A percentile compares a stretch with the other conserved stretches of the same genome.
Conservation (phyloP, 2,797 vertebrate species). For the Spinus pinus region DNA sequence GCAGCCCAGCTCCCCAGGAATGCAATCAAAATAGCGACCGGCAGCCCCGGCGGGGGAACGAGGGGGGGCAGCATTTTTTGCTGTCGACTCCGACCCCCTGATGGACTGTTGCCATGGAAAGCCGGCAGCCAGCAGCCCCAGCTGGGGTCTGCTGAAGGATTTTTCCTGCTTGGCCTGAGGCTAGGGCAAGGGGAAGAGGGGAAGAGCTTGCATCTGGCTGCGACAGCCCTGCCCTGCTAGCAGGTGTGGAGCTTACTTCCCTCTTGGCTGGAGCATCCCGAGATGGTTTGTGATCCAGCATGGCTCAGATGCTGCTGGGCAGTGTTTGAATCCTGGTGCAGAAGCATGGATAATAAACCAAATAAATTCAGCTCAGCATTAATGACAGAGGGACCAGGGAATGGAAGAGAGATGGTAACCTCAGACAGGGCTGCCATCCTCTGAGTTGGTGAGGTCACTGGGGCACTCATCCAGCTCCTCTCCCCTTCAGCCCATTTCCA, state of each 20-base stretch:
- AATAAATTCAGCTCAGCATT: neutral
- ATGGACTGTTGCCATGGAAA: conserved; percentile 61
- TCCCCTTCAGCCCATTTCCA: conserved; percentile 16
- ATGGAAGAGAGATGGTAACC: neutral
- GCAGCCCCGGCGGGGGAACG: neutral
- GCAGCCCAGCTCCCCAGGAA: conserved; percentile 45
- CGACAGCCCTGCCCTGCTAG: neutral
- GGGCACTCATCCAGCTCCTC: neutral
- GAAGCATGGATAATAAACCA: neutral
- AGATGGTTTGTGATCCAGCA: neutral
- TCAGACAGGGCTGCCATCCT: neutral
- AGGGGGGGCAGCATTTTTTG: neutral
- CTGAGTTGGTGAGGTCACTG: neutral
- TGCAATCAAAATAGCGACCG: neutral
- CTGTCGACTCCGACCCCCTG: conserved; percentile 32
- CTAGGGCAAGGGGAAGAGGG: conserved; percentile 8
- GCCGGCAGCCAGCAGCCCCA: conserved; percentile 24
- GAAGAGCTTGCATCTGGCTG: conserved; percentile 30
- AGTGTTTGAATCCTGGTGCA: neutral
- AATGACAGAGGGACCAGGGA: neutral
- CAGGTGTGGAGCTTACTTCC: conserved; percentile 34
- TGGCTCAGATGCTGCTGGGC: neutral
- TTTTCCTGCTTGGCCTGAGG: conserved; percentile 59
- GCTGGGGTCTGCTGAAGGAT: conserved; percentile 57
- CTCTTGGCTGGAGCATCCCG: conserved; percentile 23